Percentiles rank a stretch among this genome's conserved stretches.
phyloP scores from a whole-genome alignment of 2,888 invertebrate genomes.

The Acanthosoma haemorrhoidale region DNA sequence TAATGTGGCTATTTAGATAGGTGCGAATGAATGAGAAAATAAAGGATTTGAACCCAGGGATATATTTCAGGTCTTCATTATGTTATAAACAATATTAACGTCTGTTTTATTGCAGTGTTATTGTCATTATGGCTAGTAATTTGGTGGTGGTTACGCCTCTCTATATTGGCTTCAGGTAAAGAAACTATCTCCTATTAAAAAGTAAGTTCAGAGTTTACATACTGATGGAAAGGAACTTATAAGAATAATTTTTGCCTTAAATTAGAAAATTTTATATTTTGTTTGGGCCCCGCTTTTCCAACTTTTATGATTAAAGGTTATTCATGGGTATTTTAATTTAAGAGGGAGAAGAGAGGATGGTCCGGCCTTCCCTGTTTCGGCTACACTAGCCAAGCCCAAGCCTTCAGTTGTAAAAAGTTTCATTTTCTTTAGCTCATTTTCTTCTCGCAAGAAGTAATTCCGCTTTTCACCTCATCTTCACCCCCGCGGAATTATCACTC shows the following conservation, averaged over 20 bases:
- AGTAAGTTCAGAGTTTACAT: too few species aligned
- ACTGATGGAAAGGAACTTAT: too few species aligned
- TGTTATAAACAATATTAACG: too few species aligned
- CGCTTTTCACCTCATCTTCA: neutral
- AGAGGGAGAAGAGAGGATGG: neutral
- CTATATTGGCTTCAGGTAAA: too few species aligned
- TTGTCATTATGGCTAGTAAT: too few species aligned
- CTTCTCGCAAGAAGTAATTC: neutral
- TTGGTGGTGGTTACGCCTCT: too few species aligned
- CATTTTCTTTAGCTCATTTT: slow-evolving; percentile 9
- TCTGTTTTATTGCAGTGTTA: too few species aligned
- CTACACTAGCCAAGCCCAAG: neutral
- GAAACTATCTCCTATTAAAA: too few species aligned
- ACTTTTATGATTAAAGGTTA: neutral
- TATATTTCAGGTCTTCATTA: too few species aligned
- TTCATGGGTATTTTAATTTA: slow-evolving; percentile 7
- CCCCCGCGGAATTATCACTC: neutral
- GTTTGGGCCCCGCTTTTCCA: neutral
- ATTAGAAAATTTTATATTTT: neutral
- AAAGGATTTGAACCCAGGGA: too few species aligned
- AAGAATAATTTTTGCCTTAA: neutral
- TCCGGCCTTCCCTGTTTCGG: neutral
- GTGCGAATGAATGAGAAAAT: too few species aligned
- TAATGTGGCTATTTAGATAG: too few species aligned
- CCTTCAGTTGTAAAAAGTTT: slow-evolving; percentile 8